These are phyloP conservation scores for Darevskia nairensis DNA, from an alignment of 2,797 vertebrate genomes.

Conservation along the genomic window DNA sequence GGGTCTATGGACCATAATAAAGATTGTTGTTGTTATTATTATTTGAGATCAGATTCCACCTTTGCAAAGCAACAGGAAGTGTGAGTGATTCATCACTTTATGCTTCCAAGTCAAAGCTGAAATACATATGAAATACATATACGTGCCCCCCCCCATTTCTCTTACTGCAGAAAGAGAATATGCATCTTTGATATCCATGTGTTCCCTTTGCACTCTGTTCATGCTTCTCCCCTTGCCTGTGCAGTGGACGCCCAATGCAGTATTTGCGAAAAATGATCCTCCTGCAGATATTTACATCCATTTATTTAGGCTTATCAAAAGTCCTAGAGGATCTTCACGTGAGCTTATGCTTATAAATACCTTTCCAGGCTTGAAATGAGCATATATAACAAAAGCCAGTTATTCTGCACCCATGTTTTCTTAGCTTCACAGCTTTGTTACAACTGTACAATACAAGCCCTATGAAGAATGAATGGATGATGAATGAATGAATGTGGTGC, in stretches of 20 bases:
- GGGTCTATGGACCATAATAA: too few relatives aligned
- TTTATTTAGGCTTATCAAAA: slow-evolving; percentile 13
- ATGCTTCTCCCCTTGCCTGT: not conserved
- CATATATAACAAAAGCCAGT: slow-evolving; percentile 18
- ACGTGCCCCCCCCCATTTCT: not conserved
- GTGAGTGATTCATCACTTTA: not conserved
- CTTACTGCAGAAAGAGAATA: not conserved
- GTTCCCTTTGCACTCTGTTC: not conserved
- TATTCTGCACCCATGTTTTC: slow-evolving; percentile 12
- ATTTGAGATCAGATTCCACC: not conserved
- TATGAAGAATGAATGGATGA: too few relatives aligned
- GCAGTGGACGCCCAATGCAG: not conserved
- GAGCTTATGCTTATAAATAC: slow-evolving; percentile 6
- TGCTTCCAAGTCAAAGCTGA: not conserved
- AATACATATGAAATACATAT: not conserved
- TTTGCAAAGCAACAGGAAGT: not conserved
- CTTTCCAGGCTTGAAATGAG: not conserved
- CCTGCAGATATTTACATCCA: slow-evolving; percentile 21
- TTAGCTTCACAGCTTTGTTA: not conserved
- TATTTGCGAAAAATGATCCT: slow-evolving; percentile 27
- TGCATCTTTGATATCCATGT: not conserved
- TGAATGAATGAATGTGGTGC: too few relatives aligned
- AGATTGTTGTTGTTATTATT: too few relatives aligned
- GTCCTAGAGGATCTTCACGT: not conserved
- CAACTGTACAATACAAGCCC: not conserved